Percentiles rank a stretch among this genome's conserved stretches.
Conservation (phyloP, 2,888 invertebrate species). For the Timema cristinae region DNA sequence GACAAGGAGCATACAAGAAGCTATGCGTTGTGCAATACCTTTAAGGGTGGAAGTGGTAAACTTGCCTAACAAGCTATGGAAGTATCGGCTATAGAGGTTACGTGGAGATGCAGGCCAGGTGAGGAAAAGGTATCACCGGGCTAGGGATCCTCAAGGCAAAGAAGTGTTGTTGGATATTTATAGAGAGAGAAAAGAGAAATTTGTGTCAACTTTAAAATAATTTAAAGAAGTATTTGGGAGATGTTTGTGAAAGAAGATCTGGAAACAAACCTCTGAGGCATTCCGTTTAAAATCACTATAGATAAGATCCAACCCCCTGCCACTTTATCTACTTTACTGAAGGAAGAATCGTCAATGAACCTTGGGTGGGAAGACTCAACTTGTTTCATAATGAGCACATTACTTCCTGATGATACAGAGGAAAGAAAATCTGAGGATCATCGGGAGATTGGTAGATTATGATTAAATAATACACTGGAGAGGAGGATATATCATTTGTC, state of each 20-base stretch:
- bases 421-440: background rate
- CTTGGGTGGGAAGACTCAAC: background rate
- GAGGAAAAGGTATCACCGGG: too few species aligned
- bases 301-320: background rate
- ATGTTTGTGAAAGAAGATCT: background rate
- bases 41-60: too few species aligned
- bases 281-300: background rate
- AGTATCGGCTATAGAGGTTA: too few species aligned
- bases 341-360: background rate
- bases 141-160: too few species aligned
- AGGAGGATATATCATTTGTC: background rate
- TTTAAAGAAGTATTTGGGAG: background rate
- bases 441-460: too few species aligned
- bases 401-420: background rate
- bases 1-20: too few species aligned
- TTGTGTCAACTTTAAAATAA: background rate
- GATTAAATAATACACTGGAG: background rate
- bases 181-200: background rate
- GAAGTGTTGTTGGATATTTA: too few species aligned
- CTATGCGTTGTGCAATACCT: too few species aligned
- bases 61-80: too few species aligned
- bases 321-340: background rate
- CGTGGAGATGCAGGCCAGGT: too few species aligned
- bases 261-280: background rate
- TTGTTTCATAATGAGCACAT: background rate